phyloP scores from a whole-genome alignment of 2,113 vertebrate species.

The Eonycteris spelaea region DNA sequence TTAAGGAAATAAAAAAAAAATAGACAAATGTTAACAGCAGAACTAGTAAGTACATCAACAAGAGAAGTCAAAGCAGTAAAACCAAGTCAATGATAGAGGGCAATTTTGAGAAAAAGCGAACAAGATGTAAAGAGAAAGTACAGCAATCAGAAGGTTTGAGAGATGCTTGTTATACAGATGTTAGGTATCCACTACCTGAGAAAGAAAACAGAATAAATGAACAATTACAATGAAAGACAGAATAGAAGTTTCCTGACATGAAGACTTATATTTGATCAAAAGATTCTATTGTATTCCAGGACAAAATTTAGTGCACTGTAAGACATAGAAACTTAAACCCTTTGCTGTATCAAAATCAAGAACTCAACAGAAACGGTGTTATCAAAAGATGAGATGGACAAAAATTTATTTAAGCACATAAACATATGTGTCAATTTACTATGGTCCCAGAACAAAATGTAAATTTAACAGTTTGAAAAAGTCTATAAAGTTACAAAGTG shows the following conservation, averaged over 20 bases:
- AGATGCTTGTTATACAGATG: background rate
- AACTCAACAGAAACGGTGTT: background rate
- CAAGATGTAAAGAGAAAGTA: background rate
- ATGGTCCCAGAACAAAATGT: background rate
- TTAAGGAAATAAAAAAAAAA: background rate
- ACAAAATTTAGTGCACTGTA: background rate
- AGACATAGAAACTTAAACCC: background rate
- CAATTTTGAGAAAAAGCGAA: background rate
- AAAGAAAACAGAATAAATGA: background rate
- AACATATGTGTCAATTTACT: background rate
- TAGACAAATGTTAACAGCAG: background rate
- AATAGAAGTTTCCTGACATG: background rate
- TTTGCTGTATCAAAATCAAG: conserved; percentile 21
- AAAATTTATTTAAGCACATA: background rate
- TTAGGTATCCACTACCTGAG: background rate
- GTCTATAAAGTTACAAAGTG: background rate
- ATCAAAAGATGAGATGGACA: background rate
- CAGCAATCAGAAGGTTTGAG: background rate
- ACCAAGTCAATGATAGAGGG: background rate
- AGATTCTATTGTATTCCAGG: background rate
- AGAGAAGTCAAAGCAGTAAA: background rate
- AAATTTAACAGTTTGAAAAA: background rate
- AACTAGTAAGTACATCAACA: background rate
- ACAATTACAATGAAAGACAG: background rate
- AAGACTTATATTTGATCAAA: conserved; percentile 36